Conservation (phyloP, 1,140 invertebrate species). For the Scylla paramamosain region DNA sequence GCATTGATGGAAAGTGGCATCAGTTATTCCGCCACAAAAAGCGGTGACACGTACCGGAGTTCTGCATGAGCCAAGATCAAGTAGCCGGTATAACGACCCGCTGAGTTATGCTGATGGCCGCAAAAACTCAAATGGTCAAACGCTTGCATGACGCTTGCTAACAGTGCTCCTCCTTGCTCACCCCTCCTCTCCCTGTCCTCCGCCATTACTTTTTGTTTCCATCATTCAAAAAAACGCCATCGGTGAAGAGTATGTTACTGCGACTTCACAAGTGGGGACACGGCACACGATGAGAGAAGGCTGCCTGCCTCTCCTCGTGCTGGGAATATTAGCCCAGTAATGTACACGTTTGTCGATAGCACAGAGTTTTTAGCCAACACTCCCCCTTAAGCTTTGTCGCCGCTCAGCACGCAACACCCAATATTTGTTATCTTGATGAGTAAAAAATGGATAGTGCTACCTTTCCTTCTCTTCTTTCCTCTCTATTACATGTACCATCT, state of each 20-base stretch:
- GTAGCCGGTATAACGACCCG: background rate
- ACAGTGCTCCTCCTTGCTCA: background rate
- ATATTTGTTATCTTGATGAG: background rate
- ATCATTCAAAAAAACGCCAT: background rate
- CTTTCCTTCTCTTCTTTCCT: background rate
- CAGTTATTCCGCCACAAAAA: background rate
- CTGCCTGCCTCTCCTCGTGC: background rate
- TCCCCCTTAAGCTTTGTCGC: background rate
- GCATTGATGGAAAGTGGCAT: background rate
- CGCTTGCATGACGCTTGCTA: slow-evolving; percentile 18
- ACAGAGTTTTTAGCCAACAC: background rate
- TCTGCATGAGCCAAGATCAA: background rate
- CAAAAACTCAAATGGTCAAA: background rate
- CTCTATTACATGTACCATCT: background rate
- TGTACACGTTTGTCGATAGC: background rate
- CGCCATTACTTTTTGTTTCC: background rate
- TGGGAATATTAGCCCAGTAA: background rate
- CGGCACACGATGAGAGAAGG: background rate
- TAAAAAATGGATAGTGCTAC: background rate
- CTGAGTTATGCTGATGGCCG: background rate
- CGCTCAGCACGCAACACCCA: background rate
- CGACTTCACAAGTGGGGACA: no score
- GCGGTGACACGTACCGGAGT: background rate
- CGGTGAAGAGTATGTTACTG: background rate
- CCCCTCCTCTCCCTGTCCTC: background rate